Conservation (phyloP, 2,113 vertebrate genomes). For the Sitta europaea region DNA sequence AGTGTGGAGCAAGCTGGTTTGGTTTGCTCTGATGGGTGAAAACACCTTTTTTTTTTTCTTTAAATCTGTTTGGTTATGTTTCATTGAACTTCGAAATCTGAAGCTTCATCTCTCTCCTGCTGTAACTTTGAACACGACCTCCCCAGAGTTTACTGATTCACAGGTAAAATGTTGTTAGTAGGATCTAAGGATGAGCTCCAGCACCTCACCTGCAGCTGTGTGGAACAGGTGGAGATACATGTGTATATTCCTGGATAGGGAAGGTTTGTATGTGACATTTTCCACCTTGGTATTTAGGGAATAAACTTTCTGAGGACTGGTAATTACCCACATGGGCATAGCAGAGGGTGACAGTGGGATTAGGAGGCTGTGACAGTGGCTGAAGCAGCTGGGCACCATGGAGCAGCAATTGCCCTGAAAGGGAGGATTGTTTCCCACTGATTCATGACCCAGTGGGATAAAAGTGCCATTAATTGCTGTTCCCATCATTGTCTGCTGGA, state of each 20-base stretch:
- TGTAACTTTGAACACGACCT: background rate
- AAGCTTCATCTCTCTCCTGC: background rate
- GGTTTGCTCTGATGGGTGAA: background rate
- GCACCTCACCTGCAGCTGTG: background rate
- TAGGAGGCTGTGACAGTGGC: background rate
- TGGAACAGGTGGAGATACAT: background rate
- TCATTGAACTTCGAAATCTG: background rate
- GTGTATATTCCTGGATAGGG: background rate
- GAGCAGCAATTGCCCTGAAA: background rate
- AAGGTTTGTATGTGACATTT: background rate
- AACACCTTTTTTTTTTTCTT: background rate
- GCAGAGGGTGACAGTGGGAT: background rate
- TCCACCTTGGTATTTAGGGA: background rate
- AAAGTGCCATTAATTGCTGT: conserved; percentile 10
- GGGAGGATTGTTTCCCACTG: background rate
- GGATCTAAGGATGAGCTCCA: background rate
- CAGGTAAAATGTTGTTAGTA: background rate
- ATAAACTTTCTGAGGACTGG: background rate
- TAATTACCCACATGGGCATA: background rate
- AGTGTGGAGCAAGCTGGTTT: background rate
- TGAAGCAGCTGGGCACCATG: background rate
- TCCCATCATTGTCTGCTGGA: background rate
- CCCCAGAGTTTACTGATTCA: background rate
- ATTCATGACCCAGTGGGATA: background rate
- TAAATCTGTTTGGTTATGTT: background rate